phyloP scores from a whole-genome alignment of 2,797 vertebrate species.

The Gobio occitaniae region DNA sequence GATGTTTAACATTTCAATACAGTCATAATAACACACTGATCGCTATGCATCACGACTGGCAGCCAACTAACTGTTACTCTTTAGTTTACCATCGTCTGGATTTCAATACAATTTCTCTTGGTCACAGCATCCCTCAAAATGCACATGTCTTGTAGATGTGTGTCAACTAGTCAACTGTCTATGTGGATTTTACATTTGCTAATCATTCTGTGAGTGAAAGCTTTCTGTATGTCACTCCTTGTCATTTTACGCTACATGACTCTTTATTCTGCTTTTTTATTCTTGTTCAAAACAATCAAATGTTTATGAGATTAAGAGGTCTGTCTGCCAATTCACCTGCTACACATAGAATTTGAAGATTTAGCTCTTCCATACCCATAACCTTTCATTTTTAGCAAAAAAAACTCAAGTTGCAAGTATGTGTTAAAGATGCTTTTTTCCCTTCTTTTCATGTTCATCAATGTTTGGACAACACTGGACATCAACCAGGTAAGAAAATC shows the following conservation, averaged over 20 bases:
- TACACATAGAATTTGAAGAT: conserved; percentile 15
- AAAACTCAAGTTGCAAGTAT: neutral
- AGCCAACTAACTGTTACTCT: conserved; percentile 39
- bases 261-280: conserved; percentile 27
- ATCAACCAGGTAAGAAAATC: conserved; percentile 55
- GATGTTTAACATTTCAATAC: conserved; percentile 41
- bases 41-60: conserved; percentile 49
- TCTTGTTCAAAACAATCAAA: conserved; percentile 23
- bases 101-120: conserved; percentile 46
- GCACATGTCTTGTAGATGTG: conserved; percentile 34
- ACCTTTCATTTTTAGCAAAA: conserved; percentile 8
- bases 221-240: conserved; percentile 42
- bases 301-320: conserved; percentile 17
- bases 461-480: conserved; percentile 42
- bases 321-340: conserved; percentile 30
- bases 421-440: conserved; percentile 31
- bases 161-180: conserved; percentile 49
- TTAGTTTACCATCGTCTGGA: conserved; percentile 36
- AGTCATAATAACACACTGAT: conserved; percentile 56
- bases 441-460: conserved; percentile 34
- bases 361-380: conserved; percentile 1
- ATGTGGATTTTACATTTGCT: conserved; percentile 38
- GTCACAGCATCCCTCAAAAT: conserved; percentile 48
- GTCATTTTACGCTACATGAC: conserved; percentile 11
- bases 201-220: conserved; percentile 11